Conservation (phyloP, 64 coral and sea anemone species). For the Orbicella faveolata region DNA sequence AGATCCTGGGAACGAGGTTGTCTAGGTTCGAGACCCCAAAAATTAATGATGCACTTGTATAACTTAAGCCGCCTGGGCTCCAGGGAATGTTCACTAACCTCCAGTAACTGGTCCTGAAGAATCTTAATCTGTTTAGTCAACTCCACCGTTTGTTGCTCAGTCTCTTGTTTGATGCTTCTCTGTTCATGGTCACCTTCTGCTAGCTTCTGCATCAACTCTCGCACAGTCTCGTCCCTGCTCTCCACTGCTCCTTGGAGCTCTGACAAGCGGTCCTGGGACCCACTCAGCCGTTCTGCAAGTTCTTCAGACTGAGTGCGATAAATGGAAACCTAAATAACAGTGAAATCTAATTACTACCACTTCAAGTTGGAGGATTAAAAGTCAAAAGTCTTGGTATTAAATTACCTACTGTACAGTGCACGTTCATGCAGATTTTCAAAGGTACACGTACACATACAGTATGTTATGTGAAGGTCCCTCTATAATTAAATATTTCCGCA, state of each 20-base stretch:
- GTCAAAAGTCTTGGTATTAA: too few relatives aligned
- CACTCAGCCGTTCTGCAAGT: conserved; percentile 62
- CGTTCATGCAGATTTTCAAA: too few relatives aligned
- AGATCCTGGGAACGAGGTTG: too few relatives aligned
- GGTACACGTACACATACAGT: too few relatives aligned
- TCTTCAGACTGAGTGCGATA: conserved; percentile 69
- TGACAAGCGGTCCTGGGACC: conserved; percentile 60
- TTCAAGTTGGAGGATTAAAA: too few relatives aligned
- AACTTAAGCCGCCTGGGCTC: background rate
- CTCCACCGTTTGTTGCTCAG: conserved; percentile 62
- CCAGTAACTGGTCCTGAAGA: conserved; percentile 68
- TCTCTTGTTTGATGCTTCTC: conserved; percentile 66
- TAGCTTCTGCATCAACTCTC: conserved; percentile 53
- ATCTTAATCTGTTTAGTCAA: conserved; percentile 75
- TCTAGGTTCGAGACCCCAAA: too few relatives aligned
- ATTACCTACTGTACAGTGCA: too few relatives aligned
- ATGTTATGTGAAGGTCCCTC: too few relatives aligned
- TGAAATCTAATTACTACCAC: too few relatives aligned
- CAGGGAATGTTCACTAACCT: conserved; percentile 6
- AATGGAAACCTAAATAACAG: conserved; percentile 39
- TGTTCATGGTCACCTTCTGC: conserved; percentile 47
- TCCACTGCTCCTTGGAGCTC: conserved; percentile 67
- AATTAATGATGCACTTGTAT: too few relatives aligned
- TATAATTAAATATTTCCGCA: too few relatives aligned
- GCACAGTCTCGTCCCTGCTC: conserved; percentile 62